These are phyloP conservation scores for Harpagoxenus sublaevis DNA, from an alignment of 2,888 invertebrate genomes.

Conservation along the genomic window DNA sequence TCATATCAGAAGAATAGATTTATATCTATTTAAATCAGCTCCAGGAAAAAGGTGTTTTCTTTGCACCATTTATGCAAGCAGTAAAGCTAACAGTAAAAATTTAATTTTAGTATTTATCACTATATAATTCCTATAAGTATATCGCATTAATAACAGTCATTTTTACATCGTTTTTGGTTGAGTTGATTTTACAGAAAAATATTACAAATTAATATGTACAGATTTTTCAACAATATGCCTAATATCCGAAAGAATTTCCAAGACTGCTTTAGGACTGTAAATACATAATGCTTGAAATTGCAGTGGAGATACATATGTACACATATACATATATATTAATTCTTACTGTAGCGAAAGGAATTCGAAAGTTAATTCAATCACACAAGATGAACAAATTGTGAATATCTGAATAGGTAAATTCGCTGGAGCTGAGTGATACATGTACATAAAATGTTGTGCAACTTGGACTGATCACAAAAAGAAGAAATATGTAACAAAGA, in stretches of 20 bases:
- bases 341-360: conserved; percentile 59
- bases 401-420: conserved; percentile 73
- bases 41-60: conserved; percentile 65
- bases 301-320: conserved; percentile 65
- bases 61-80: conserved; percentile 60
- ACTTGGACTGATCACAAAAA: conserved; percentile 77
- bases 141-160: neutral
- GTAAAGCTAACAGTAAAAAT: conserved; percentile 62
- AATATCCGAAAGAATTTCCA: conserved; percentile 69
- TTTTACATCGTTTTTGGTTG: conserved; percentile 31
- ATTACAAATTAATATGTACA: conserved; percentile 79
- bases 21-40: conserved; percentile 59
- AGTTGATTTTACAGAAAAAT: conserved; percentile 59
- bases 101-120: conserved; percentile 30
- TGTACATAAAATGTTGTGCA: conserved; percentile 76
- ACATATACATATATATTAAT: conserved; percentile 70
- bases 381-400: conserved; percentile 62
- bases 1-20: conserved; percentile 49
- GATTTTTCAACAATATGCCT: conserved; percentile 74
- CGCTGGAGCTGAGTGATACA: conserved; percentile 78
- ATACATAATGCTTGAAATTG: conserved; percentile 66
- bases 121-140: conserved; percentile 8
- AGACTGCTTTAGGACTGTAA: conserved; percentile 74
- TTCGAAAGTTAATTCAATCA: conserved; percentile 62
- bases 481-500: conserved; percentile 76